Evolutionary conservation across 2,113 vertebrate genomes (phyloP), one percentile per base, ranked within the genome.

Genomic region (Alaudala cheleensis): DNA sequence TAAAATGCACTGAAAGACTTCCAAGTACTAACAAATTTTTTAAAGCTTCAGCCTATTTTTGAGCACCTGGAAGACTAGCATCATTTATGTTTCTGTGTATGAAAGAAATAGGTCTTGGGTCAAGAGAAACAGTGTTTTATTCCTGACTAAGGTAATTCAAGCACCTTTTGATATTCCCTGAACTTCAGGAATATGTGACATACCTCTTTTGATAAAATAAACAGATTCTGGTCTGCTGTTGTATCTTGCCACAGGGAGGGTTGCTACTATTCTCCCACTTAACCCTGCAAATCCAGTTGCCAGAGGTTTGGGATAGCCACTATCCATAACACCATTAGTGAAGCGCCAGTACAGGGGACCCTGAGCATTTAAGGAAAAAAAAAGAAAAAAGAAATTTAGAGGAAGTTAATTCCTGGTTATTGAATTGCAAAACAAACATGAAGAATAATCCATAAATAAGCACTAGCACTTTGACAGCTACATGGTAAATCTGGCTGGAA

Each of bases 181-280:
- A 62, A 22, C 7, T 40, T 33, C 26, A 51, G 40, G 70, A 78
- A 44, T 14, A 22, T 0, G 3, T 71, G 49, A 87, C 96, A 0
- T 97, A 99, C 99, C 99, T 98, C 93, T 98, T 98, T 99, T 99
- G 96, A 99, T 99, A 95, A 99, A 99, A 92, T 99, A 99, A 29
- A 99, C 99, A 0, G 99, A 98, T 97, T 99, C 99, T 24, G 94
- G 98, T 92, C 99, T 98, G 54, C 2, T 97, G 24, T 93, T 96
- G 93, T 98, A 96, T 92, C 97, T 98, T 53, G 99, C 98, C 81
- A 99, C 98, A 0, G 99, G 99, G 60, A 99, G 98, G 24, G 99
- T 98, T 39, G 98, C 98, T 14, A 98, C 98, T 92, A 99, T 97
- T 93, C 97, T 99, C 34, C 99, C 99, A 26, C 70, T 97, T 28